A percentile compares a stretch with the other conserved stretches of the same genome.
phyloP scores from a whole-genome alignment of 2,113 vertebrate genomes.

The Orientallactaga bullata region DNA sequence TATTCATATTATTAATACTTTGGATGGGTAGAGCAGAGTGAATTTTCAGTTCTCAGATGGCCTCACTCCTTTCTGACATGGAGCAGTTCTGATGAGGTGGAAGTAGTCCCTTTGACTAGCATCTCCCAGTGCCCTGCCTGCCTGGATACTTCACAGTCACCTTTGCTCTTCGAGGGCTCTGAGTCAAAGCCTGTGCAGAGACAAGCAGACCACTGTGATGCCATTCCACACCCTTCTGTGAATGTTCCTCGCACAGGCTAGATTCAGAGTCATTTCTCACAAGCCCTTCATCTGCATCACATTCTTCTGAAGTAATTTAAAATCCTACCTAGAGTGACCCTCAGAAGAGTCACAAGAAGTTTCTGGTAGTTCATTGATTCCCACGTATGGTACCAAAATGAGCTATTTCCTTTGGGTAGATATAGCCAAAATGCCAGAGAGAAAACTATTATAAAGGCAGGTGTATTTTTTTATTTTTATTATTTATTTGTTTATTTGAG shows the following conservation, averaged over 20 bases:
- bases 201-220: background rate
- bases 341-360: background rate
- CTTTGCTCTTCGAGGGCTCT: background rate
- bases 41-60: background rate
- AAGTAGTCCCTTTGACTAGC: background rate
- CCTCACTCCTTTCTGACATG: background rate
- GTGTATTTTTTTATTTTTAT: too few species aligned
- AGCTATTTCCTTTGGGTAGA: background rate
- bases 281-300: background rate
- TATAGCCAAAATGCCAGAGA: background rate
- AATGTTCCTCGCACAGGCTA: background rate
- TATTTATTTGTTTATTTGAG: too few species aligned
- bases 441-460: background rate
- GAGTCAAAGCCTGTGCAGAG: background rate
- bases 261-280: background rate
- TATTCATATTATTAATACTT: background rate
- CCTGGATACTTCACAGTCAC: background rate
- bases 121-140: background rate
- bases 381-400: background rate
- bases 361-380: background rate
- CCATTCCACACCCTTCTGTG: rapidly evolving
- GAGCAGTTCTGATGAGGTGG: background rate
- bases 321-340: background rate
- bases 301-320: background rate
- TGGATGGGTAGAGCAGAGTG: background rate